Base-by-base conservation (phyloP, 2,797 vertebrate species). In the Vipera latastei region DNA sequence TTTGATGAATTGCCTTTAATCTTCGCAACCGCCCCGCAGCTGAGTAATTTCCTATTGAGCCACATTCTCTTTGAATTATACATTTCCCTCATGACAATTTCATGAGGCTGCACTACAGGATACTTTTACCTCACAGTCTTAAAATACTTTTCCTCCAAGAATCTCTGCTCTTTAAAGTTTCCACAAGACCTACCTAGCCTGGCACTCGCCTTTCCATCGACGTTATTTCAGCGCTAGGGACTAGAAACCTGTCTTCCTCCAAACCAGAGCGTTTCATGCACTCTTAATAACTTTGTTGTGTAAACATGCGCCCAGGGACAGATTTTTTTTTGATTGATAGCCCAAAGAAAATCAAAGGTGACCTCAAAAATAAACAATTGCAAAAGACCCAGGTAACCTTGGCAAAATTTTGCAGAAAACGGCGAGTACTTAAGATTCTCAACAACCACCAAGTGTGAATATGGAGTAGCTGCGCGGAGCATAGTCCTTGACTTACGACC, bases 121-220 rank as follows among this genome's bases (percentile, higher is more conserved):
- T 78, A 44, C 4, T 78, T 78, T 22, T 44, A 78, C 20, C 1
- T 78, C 73, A 78, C 8, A 0, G 7, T 48, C 38, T 78, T 22
- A 44, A 78, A 44, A 78, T 78, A 44, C 38, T 44, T 44, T 48
- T 2, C 8, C 38, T 44, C 38, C 32, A 2, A 44, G 18, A 22
- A 22, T 78, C 32, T 4, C 73, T 48, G 38, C 20, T 78, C 18
- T 9, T 78, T 44, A 44, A 44, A 78, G 22, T 22, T 44, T 44
- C 20, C 38, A 78, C 20, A 0, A 11, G 69, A 9, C 1, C 0
- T 18, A 18, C 38, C 38, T 9, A 44, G 8, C 73, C 73, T 8
- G 69, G 32, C 7, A 2, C 20, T 22, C 73, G 0, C 1, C 4
- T 1, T 78, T 22, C 38, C 8, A 48, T 1, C 20, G 1, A 12